A percentile compares a stretch with the other conserved stretches of the same genome.
phyloP scores from a whole-genome alignment of 2,888 invertebrate species.

The Subacronicta megacephala region DNA sequence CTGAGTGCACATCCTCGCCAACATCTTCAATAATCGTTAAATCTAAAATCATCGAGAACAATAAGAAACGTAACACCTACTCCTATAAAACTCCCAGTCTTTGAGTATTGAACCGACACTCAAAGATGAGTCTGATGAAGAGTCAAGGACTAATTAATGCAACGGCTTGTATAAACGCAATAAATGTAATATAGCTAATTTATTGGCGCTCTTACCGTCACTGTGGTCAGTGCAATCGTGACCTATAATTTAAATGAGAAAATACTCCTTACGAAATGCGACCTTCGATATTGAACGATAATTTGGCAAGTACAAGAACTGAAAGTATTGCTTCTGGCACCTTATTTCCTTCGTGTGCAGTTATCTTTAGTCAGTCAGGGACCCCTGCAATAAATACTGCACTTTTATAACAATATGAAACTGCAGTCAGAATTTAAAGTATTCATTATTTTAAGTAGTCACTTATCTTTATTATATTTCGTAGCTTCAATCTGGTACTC shows the following conservation, averaged over 20 bases:
- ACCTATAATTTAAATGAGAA: slow-evolving; percentile 66
- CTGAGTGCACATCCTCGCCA: no score
- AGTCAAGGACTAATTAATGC: slow-evolving; percentile 1
- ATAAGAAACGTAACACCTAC: no score
- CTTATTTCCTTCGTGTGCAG: slow-evolving; percentile 18
- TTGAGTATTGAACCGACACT: not conserved
- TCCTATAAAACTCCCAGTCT: not conserved
- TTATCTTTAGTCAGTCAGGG: not conserved
- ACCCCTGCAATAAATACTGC: no score
- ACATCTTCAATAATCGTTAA: no score
- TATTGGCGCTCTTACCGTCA: not conserved
- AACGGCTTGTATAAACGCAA: not conserved
- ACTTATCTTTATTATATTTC: no score
- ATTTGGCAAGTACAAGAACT: slow-evolving; percentile 43
- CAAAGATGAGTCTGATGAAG: not conserved
- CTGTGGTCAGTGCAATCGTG: slow-evolving; percentile 51
- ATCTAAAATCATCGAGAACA: no score
- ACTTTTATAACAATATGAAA: no score
- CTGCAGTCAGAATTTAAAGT: no score
- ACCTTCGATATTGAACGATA: slow-evolving; percentile 65
- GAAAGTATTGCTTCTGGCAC: slow-evolving; percentile 39
- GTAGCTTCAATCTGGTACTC: no score
- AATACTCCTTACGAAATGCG: slow-evolving; percentile 66
- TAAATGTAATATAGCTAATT: not conserved
- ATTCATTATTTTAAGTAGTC: no score